Conservation (phyloP, 2,797 vertebrate species). For the Sorex maritimensis region DNA sequence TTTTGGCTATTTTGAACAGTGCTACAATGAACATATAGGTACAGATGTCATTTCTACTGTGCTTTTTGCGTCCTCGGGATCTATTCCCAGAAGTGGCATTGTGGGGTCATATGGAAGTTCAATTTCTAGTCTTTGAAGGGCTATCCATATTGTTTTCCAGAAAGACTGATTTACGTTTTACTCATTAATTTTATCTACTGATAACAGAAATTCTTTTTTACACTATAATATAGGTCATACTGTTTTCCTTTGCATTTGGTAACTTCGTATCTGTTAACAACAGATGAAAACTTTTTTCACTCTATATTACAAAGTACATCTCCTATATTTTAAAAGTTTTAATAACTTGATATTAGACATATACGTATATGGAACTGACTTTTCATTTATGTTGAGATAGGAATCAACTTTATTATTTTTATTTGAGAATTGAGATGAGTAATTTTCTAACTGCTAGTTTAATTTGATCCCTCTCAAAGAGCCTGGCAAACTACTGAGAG, state of each 20-base stretch:
- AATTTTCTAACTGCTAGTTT: not conserved
- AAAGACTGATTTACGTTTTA: too few relatives aligned
- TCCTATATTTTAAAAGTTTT: not conserved
- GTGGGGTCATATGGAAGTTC: too few relatives aligned
- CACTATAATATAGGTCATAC: not conserved
- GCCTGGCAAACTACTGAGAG: too few relatives aligned
- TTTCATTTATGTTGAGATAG: not conserved
- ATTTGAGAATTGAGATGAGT: not conserved
- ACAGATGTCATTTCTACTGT: too few relatives aligned
- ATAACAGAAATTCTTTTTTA: constrained; percentile 39
- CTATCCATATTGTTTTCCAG: too few relatives aligned
- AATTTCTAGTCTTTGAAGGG: too few relatives aligned
- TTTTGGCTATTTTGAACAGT: too few relatives aligned
- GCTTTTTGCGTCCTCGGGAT: too few relatives aligned
- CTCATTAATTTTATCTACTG: not conserved
- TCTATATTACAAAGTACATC: not conserved
- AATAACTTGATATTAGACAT: not conserved
- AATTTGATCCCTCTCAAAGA: too few relatives aligned
- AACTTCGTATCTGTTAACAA: not conserved
- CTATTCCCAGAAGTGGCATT: too few relatives aligned
- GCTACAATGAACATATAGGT: too few relatives aligned
- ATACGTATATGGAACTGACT: not conserved
- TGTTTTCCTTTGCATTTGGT: not conserved
- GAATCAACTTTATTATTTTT: not conserved
- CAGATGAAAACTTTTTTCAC: not conserved